These are phyloP conservation scores for Anaspis maculata DNA, from an alignment of 2,888 invertebrate genomes.

Conservation along the genomic window DNA sequence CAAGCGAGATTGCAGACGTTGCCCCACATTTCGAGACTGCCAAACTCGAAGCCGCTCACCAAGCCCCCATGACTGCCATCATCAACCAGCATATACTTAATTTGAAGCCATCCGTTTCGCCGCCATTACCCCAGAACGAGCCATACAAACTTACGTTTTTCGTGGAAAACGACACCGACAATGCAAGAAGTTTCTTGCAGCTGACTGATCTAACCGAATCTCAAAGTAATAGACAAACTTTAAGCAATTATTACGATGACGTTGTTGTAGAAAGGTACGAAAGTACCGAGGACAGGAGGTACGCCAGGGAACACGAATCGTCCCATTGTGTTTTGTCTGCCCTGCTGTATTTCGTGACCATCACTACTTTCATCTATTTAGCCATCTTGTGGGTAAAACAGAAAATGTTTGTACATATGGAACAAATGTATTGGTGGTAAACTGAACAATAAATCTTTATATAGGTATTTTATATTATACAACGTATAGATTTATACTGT, in stretches of 20 bases:
- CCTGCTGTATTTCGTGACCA: slow-evolving; percentile 41
- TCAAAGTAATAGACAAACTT: slow-evolving; percentile 16
- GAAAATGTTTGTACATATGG: slow-evolving; percentile 38
- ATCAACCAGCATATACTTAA: slow-evolving; percentile 26
- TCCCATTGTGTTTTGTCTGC: slow-evolving; percentile 39
- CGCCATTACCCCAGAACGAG: slow-evolving; percentile 19
- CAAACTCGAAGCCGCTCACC: slow-evolving; percentile 18
- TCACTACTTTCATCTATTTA: slow-evolving; percentile 40
- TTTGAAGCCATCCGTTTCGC: slow-evolving; percentile 23
- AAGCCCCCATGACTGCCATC: slow-evolving; percentile 19
- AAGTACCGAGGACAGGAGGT: slow-evolving; percentile 18
- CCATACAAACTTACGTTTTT: slow-evolving; percentile 38
- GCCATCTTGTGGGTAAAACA: slow-evolving; percentile 40
- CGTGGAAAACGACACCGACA: slow-evolving; percentile 30
- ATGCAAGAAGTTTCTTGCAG: slow-evolving; percentile 21
- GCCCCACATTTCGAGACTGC: too few relatives aligned
- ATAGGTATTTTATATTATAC: background rate
- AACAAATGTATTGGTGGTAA: slow-evolving; percentile 42
- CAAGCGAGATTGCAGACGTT: slow-evolving; percentile 9
- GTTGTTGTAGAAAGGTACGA: slow-evolving; percentile 37
- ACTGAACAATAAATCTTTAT: background rate
- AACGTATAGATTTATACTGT: background rate
- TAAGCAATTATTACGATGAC: slow-evolving; percentile 24
- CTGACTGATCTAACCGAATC: slow-evolving; percentile 21
- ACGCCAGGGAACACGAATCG: slow-evolving; percentile 31